Base-by-base conservation (phyloP, 2,888 invertebrate genomes). In the Tuta absoluta region DNA sequence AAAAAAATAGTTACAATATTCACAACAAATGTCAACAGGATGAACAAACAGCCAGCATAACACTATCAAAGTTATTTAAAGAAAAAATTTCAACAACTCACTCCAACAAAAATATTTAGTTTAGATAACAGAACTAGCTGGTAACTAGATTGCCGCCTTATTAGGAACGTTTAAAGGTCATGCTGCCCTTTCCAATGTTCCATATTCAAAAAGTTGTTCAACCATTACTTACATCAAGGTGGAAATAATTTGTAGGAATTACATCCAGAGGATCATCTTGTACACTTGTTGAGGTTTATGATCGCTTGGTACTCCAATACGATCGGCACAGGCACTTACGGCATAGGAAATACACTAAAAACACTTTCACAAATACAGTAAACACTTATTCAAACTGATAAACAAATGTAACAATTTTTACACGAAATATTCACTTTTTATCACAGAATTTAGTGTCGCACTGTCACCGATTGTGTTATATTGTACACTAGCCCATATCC, bases 401-500 rank as follows among this genome's bases (percentile, higher is more conserved):
- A 86, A 85, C 82, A 82, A 82, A 82, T 78, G 84, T 76, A 82
- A 80, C 80, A 79, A 83, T 78, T 79, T 75, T 67, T 19, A 62
- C 37, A 62, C 11, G 21, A 41, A 33, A 68, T 70, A 72, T 60
- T 24, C 33, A 60, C 53, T 7, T 68, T 70, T 67, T 81, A 81
- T 81, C 81, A 84, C 84, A 78, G 78, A 77, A 77, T 80, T 80
- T 78, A 80, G 80, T 77, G 76, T 81, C 77, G 80, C 82, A 78
- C 81, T 76, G 78, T 75, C 77, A 78, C 80, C 73, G 74, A 79
- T 56, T 56, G 56, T 28, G 56, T 56, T 56, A 56, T 56, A 56
- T 56, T 56, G 56, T 56, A 56, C 85, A 84, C 87, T 91, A 90
- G 90, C 90, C 91, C 90, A 90, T 90, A 89, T 89, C 89, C 87